Evolutionary conservation across 53 echinoderm and acorn worm genomes (phyloP), one percentile per base, ranked within the genome.

Genomic region (Holothuria leucospilota): DNA sequence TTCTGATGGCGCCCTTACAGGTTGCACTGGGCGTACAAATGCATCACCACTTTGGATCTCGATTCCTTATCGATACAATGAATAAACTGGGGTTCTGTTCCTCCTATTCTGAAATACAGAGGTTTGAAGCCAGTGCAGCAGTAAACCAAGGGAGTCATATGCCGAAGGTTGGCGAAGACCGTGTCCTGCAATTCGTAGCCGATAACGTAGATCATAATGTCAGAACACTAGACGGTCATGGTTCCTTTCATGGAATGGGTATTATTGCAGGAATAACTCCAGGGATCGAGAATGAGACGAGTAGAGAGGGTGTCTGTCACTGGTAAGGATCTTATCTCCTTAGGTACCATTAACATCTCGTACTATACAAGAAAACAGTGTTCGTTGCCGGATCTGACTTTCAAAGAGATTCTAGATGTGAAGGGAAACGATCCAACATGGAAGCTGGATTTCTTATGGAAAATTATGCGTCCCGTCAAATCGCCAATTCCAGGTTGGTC

Each of bases 131-230:
- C 21, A 79, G 80, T 53, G 80, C 80, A 79, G 80, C 80, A 51
- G 83, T 69, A 34, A 26, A 29, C 21, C 65, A 84, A 20, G 85
- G 84, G 5, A 91, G 56, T 84, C 84, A 82, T 58, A 85, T 67
- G 34, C 62, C 81, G 15, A 38, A 71, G 25, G 67, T 81, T 42
- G 87, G 83, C 39, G 24, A 14, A 9, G 85, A 60, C 30, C 62
- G 51, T 85, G 63, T 86, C n/a, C 28, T 86, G 71, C 89, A 89
- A 59, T 87, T 86, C 74, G 60, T 39, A 46, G 87, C 90, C 16
- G 94, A 94, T 66, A 92, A 94, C 62, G 94, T 90, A 15, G 90
- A 94, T 81, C 90, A 92, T 85, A 92, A 92, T 63, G 88, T 90
- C 38, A 4, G 87, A 28, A 95, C 92, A 7, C 26, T 95, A 20